Conservation (phyloP, 2,113 vertebrate genomes). For the Cacatua alba region DNA sequence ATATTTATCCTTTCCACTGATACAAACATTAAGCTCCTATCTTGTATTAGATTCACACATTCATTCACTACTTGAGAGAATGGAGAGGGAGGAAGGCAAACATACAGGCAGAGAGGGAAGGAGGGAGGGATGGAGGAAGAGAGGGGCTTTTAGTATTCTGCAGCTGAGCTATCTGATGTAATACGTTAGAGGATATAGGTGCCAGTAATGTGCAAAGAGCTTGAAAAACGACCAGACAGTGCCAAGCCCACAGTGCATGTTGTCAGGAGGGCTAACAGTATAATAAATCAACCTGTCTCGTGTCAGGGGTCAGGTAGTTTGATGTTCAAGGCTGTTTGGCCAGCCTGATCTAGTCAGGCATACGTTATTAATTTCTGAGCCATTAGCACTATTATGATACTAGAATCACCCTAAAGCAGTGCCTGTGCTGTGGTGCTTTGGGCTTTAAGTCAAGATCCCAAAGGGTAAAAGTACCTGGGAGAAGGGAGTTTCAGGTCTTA, state of each 20-base stretch:
- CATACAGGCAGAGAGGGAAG: background rate
- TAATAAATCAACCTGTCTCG: slow-evolving; percentile 75
- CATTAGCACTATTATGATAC: background rate
- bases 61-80: background rate
- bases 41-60: background rate
- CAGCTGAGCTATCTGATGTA: slow-evolving; percentile 15
- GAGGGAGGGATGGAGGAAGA: background rate
- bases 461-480: background rate
- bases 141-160: slow-evolving; percentile 58
- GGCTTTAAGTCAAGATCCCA: background rate
- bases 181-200: slow-evolving; percentile 37
- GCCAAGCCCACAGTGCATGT: background rate
- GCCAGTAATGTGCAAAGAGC: slow-evolving; percentile 56
- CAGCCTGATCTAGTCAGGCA: slow-evolving; percentile 42
- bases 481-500: background rate
- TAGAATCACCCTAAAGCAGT: background rate
- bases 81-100: background rate
- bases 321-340: slow-evolving; percentile 41
- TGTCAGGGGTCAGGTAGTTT: slow-evolving; percentile 60
- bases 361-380: background rate
- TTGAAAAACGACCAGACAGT: slow-evolving; percentile 74
- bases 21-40: background rate
- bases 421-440: background rate
- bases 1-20: background rate
- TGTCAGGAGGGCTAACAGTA: slow-evolving; percentile 59